Base-by-base conservation (phyloP, 2,797 vertebrate species). In the Alfaro cultratus region DNA sequence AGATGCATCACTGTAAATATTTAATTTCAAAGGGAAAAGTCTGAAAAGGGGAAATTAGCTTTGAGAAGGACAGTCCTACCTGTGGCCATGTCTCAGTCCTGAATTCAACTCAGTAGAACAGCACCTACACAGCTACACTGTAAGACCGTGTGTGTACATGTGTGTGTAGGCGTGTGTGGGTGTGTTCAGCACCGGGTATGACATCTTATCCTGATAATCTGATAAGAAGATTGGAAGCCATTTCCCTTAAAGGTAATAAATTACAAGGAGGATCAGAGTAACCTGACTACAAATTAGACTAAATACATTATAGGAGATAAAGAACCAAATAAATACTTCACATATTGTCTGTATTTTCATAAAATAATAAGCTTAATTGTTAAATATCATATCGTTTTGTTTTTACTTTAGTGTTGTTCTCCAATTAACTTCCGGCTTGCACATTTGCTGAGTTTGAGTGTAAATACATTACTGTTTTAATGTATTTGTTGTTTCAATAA, bases 181-280 rank as follows among this genome's bases (percentile, higher is more conserved):
- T 75, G 41, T 4, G 70, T 75, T 74, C 76, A 73, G 79, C 79
- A 43, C 57, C 2, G 53, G 34, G 36, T 87, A 47, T 81, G 86
- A 90, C 82, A 92, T 87, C 83, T 79, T 89, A 91, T 91, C 84
- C 81, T 34, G 74, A 84, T 90, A 90, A 93, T 87, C 85, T 81
- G 64, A 49, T 88, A 70, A 90, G 0, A 12, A 64, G 89, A 88
- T 88, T 86, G 76, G 80, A 80, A 82, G 81, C 75, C 62, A 51
- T 45, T 84, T 70, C 39, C 49, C 74, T 83, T 10, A 29, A 51
- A 62, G 36, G 80, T 81, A 88, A 80, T 74, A 55, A 46, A 87
- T 83, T 81, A 87, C 79, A 74, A 53, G 8, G 29, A 8, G 29
- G 75, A 83, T 86, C 78, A 83, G 18, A 80, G 53, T 74, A 80